A percentile compares a stretch with the other conserved stretches of the same genome.
These are phyloP conservation scores for Porphyrio hochstetteri DNA, from an alignment of 2,113 vertebrate genomes.

Conservation along the genomic window DNA sequence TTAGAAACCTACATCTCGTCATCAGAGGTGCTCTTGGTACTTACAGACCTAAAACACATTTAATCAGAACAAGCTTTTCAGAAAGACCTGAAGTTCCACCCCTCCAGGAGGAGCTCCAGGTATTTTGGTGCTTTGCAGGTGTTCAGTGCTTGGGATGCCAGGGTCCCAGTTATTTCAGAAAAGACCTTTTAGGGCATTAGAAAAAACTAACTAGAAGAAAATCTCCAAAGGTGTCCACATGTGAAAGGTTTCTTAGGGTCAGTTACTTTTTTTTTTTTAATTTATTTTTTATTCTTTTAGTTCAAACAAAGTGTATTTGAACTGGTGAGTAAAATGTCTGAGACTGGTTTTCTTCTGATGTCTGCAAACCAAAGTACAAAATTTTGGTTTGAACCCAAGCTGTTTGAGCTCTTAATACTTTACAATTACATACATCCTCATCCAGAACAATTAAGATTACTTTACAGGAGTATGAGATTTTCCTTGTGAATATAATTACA, in stretches of 20 bases:
- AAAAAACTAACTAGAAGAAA: not conserved
- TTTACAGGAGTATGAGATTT: not conserved
- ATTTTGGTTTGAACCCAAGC: not conserved
- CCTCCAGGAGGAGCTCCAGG: not conserved
- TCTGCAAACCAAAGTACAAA: not conserved
- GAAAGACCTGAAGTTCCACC: not conserved
- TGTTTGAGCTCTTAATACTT: not conserved
- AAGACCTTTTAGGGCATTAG: not conserved
- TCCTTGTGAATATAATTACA: not conserved
- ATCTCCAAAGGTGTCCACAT: not conserved
- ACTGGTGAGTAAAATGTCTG: not conserved
- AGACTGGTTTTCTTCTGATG: not conserved
- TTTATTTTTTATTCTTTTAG: too few species aligned
- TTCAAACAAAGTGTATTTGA: not conserved
- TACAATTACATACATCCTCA: not conserved
- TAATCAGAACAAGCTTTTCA: not conserved
- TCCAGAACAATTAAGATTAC: not conserved
- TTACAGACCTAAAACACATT: not conserved
- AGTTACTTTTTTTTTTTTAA: not conserved
- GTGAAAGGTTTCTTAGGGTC: not conserved
- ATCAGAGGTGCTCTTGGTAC: not conserved
- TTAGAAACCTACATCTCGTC: not conserved
- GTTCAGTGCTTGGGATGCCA: accelerated
- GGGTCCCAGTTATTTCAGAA: not conserved
- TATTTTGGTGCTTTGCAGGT: not conserved